These are phyloP conservation scores for Hirtodrosophila alboralis DNA, from an alignment of 2,888 invertebrate genomes.

Conservation along the genomic window DNA sequence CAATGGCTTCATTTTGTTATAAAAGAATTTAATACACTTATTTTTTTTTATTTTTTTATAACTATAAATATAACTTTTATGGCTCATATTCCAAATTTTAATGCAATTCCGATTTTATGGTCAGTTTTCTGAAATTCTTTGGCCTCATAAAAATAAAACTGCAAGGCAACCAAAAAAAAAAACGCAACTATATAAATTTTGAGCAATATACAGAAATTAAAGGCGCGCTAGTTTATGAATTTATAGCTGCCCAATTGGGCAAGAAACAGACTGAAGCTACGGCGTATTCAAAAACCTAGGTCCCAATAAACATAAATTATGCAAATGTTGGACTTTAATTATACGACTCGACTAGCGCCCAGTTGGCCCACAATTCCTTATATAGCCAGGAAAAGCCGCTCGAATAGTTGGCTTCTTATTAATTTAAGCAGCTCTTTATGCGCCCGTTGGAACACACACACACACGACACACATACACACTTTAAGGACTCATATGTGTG, in stretches of 20 bases:
- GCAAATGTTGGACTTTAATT: constrained; percentile 71
- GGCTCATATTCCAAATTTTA: constrained; percentile 56
- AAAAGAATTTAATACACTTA: neutral
- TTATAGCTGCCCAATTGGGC: constrained; percentile 36
- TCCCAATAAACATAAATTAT: constrained; percentile 71
- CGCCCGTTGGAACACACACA: constrained; percentile 47
- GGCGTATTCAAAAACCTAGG: constrained; percentile 10
- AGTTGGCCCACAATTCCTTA: constrained; percentile 35
- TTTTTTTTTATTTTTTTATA: constrained; percentile 2
- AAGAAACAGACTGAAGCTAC: neutral
- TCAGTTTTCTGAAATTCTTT: constrained; percentile 13
- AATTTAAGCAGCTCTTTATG: constrained; percentile 64
- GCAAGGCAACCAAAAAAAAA: constrained; percentile 15
- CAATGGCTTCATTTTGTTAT: constrained; percentile 2
- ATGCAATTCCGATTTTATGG: constrained; percentile 39
- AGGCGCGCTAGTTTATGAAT: constrained; percentile 49
- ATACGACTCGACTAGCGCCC: constrained; percentile 46
- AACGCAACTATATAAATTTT: constrained; percentile 12
- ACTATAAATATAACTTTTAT: constrained; percentile 58
- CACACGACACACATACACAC: constrained; percentile 14
- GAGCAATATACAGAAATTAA: constrained; percentile 14
- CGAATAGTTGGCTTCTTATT: constrained; percentile 62
- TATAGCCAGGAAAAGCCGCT: constrained; percentile 33
- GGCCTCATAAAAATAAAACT: neutral
- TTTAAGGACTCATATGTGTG: constrained; percentile 26